phyloP scores from a whole-genome alignment of 2,888 invertebrate genomes.

The Helicoverpa assulta region DNA sequence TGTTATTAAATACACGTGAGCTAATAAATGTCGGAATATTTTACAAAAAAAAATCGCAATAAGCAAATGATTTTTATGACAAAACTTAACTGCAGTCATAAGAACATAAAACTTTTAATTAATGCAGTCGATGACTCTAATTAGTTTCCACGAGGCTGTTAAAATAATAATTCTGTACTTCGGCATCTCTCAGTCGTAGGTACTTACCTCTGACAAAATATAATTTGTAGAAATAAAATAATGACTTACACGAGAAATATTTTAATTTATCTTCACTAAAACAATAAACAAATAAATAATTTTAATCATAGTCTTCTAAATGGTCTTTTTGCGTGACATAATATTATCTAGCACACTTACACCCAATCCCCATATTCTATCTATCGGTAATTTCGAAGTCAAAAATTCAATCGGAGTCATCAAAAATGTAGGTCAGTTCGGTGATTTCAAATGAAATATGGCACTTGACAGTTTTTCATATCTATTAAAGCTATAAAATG shows the following conservation, averaged over 20 bases:
- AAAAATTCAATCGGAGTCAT: not conserved
- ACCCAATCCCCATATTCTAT: too few species aligned
- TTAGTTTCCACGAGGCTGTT: conserved; percentile 27
- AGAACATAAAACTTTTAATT: conserved; percentile 34
- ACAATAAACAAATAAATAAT: too few species aligned
- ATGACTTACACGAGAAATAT: conserved; percentile 4
- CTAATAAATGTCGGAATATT: conserved; percentile 13
- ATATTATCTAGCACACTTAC: too few species aligned
- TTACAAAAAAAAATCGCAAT: conserved; percentile 1
- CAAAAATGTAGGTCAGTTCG: conserved; percentile 34
- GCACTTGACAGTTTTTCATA: conserved; percentile 41
- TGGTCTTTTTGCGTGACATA: too few species aligned
- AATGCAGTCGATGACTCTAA: conserved; percentile 32
- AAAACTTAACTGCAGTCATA: conserved; percentile 36
- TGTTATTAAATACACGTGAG: conserved; percentile 8
- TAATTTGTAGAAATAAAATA: conserved; percentile 16
- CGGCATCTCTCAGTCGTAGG: conserved; percentile 9
- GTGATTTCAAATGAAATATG: conserved; percentile 46
- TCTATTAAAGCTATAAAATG: conserved; percentile 41
- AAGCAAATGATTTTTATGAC: conserved; percentile 4
- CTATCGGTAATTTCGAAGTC: too few species aligned
- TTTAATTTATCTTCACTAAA: too few species aligned
- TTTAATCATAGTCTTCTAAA: too few species aligned
- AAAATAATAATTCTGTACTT: conserved; percentile 10
- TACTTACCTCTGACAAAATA: conserved; percentile 17